phyloP scores from a whole-genome alignment of 2,113 vertebrate species.

The Abramis brama region DNA sequence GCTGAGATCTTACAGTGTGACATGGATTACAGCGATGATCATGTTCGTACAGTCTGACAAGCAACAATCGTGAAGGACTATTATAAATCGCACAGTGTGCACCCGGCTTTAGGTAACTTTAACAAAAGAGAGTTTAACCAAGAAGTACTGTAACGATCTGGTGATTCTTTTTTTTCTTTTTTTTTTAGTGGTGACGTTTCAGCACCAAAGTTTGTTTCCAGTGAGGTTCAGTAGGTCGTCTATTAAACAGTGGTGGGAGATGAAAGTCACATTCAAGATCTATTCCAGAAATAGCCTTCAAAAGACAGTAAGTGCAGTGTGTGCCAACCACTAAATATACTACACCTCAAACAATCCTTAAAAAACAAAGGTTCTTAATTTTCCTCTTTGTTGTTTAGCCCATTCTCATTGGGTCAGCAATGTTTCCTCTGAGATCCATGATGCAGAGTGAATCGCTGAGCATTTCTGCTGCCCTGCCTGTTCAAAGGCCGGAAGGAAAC shows the following conservation, averaged over 20 bases:
- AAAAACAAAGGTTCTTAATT: background rate
- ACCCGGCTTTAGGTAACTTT: background rate
- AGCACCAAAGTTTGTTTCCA: conserved; percentile 85
- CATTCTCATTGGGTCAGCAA: conserved; percentile 78
- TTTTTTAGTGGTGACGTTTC: conserved; percentile 86
- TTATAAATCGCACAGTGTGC: too few relatives aligned
- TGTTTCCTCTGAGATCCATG: conserved; percentile 75
- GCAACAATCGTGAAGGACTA: too few relatives aligned
- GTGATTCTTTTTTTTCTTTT: conserved; percentile 36
- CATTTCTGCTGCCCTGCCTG: conserved; percentile 75
- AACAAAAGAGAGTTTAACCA: background rate
- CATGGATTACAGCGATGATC: too few relatives aligned
- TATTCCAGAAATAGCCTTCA: conserved; percentile 81
- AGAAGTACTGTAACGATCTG: background rate
- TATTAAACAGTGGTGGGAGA: conserved; percentile 85
- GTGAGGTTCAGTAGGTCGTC: conserved; percentile 74
- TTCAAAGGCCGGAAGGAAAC: conserved; percentile 69
- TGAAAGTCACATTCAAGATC: conserved; percentile 84
- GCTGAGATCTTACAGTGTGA: too few relatives aligned
- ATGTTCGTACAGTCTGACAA: too few relatives aligned
- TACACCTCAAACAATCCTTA: background rate
- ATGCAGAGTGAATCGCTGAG: conserved; percentile 78
- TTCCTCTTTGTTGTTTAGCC: conserved; percentile 74
- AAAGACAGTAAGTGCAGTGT: conserved; percentile 82
- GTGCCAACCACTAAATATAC: background rate